These are phyloP conservation scores for Malaclemys terrapin DNA, from an alignment of 2,113 vertebrate genomes.

Conservation along the genomic window DNA sequence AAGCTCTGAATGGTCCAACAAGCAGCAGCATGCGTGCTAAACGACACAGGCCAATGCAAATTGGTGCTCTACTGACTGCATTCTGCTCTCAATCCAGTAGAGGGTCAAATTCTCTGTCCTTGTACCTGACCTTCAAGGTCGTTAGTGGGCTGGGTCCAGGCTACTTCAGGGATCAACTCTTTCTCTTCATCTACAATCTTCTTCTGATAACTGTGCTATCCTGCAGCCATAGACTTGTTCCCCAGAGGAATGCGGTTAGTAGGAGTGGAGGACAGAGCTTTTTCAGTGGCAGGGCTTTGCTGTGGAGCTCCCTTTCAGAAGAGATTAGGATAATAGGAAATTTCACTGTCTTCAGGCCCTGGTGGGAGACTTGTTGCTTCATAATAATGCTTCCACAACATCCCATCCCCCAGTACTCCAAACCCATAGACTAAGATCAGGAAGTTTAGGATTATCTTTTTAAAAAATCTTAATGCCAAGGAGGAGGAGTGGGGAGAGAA, in stretches of 20 bases:
- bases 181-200: background rate
- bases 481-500: background rate
- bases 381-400: background rate
- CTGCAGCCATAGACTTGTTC: background rate
- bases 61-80: fast-evolving
- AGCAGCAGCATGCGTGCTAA: background rate
- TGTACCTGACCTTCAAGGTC: background rate
- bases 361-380: background rate
- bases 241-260: background rate
- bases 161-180: background rate
- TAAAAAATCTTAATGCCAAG: background rate
- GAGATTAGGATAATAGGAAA: background rate
- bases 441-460: background rate
- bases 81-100: fast-evolving
- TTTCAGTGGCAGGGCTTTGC: background rate
- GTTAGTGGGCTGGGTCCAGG: background rate
- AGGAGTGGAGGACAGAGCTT: background rate
- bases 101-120: background rate
- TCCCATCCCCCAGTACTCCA: background rate
- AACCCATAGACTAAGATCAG: background rate
- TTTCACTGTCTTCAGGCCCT: background rate
- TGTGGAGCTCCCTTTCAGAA: background rate
- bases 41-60: background rate
- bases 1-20: background rate
- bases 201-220: background rate